A percentile compares a stretch with the other conserved stretches of the same genome.
Evolutionary conservation across 2,113 vertebrate species (phyloP).

Genomic region (Myiozetetes cayanensis): DNA sequence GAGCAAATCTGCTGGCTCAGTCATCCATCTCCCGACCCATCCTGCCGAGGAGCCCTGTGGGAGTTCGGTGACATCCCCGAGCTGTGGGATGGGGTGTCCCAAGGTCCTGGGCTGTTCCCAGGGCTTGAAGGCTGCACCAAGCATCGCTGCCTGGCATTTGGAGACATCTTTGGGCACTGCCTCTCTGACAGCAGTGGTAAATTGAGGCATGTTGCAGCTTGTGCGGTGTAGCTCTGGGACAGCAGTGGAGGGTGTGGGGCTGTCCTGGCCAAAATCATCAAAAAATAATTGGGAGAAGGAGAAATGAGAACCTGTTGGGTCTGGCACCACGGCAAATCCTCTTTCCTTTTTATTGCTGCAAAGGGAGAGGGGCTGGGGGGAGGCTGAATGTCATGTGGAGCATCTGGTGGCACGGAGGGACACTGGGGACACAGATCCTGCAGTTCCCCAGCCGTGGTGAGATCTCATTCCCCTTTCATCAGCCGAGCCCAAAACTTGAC

Average conservation of each 20-base stretch:
- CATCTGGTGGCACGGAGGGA: not conserved
- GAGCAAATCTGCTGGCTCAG: not conserved
- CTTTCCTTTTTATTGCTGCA: not conserved
- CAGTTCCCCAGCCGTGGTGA: accelerated
- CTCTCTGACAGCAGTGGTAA: accelerated
- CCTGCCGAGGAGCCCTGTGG: not conserved
- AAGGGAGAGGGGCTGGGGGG: not conserved
- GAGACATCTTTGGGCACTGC: not conserved
- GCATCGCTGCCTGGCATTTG: accelerated
- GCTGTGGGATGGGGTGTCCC: not conserved
- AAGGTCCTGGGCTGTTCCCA: not conserved
- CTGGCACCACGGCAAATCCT: not conserved
- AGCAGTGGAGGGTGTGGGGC: not conserved
- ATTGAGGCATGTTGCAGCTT: not conserved
- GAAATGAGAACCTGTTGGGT: not conserved
- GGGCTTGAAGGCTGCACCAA: not conserved
- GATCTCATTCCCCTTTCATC: not conserved
- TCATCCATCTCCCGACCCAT: not conserved
- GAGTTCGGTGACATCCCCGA: accelerated
- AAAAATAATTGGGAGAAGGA: not conserved
- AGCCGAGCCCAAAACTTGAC: not conserved
- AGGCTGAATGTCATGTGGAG: not conserved
- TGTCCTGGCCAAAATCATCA: not conserved
- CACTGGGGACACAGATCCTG: accelerated
- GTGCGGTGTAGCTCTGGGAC: not conserved